A percentile compares a stretch with the other conserved stretches of the same genome.
phyloP scores from a whole-genome alignment of 2,888 invertebrate genomes.

The Lymantria dispar region DNA sequence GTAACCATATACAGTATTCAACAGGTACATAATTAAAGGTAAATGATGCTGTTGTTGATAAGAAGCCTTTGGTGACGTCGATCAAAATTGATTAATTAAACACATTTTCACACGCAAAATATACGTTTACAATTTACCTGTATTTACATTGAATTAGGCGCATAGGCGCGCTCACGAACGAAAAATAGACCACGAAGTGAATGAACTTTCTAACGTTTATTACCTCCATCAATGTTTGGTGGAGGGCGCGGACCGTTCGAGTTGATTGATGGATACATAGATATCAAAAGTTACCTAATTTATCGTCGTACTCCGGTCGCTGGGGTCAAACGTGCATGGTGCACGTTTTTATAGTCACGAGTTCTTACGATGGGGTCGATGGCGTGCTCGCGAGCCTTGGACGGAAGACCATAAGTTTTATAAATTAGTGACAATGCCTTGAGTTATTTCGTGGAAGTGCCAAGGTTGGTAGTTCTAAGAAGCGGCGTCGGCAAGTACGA shows the following conservation, averaged over 20 bases:
- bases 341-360: conserved; percentile 40
- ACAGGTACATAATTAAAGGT: too few relatives aligned
- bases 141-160: conserved; percentile 15
- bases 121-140: conserved; percentile 26
- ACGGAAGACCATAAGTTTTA: conserved; percentile 71
- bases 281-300: conserved; percentile 49
- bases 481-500: conserved; percentile 55
- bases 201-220: conserved; percentile 61
- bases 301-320: conserved; percentile 36
- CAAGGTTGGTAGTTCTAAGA: conserved; percentile 77
- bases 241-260: conserved; percentile 40
- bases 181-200: conserved; percentile 64
- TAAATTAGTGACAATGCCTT: conserved; percentile 79
- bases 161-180: conserved; percentile 34
- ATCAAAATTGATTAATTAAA: too few relatives aligned
- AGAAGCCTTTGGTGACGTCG: too few relatives aligned
- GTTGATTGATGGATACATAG: conserved; percentile 54
- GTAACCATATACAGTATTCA: too few relatives aligned
- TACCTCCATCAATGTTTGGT: conserved; percentile 42
- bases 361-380: conserved; percentile 33
- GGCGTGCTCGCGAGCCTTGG: conserved; percentile 48
- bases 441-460: conserved; percentile 75
- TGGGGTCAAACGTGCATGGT: conserved; percentile 53
- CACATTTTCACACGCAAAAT: too few relatives aligned
- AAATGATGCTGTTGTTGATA: too few relatives aligned